Base-by-base conservation (phyloP, 2,888 invertebrate species). In the Azorinus chamasolen region DNA sequence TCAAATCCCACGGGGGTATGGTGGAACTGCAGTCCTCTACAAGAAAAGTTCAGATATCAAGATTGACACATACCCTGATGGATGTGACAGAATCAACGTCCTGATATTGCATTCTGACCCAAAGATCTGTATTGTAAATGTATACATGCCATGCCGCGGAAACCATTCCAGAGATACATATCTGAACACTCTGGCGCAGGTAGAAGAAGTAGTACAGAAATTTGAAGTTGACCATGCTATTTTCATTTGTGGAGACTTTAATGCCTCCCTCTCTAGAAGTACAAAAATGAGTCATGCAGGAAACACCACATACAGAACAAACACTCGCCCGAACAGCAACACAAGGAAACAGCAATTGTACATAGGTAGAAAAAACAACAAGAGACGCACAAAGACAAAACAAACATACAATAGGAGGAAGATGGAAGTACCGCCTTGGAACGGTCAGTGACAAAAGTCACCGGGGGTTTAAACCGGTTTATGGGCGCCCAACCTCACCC, bases 1-100 rank as follows among this genome's bases (percentile, higher is more conserved):
- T 8, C 53, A 53, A 27, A 10, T 53, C 6, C 53, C 53, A 16
- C 24, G 53, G 27, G 53, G 53, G 27, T 53, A 53, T 32, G 53
- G 53, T 3, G 32, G 53, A 25, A 16, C 32, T 8, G 32, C 53
- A 5, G 27, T 53, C 12, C 32, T 53, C 16, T 53, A 20, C 22
- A 18, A 18, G 14, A 22, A 22, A 20, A 22, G 20, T 20, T 22
- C 20, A 22, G 14, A 18, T 14, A 22, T 50, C 14, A 50, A 22
- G 20, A 5, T 14, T 22, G 22, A 50, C 14, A 8, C 18, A 50
- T 22, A 18, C 14, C 20, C 18, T 18, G 50, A 50, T 50, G 50
- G 50, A 6, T 20, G 24, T 20, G 20, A 50, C 22, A 50, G 50
- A 50, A 50, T 50, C 14, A 50, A 18, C 8, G 24, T 50, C 4